phyloP scores from a whole-genome alignment of 2,113 vertebrate genomes.

The Anser cygnoides region DNA sequence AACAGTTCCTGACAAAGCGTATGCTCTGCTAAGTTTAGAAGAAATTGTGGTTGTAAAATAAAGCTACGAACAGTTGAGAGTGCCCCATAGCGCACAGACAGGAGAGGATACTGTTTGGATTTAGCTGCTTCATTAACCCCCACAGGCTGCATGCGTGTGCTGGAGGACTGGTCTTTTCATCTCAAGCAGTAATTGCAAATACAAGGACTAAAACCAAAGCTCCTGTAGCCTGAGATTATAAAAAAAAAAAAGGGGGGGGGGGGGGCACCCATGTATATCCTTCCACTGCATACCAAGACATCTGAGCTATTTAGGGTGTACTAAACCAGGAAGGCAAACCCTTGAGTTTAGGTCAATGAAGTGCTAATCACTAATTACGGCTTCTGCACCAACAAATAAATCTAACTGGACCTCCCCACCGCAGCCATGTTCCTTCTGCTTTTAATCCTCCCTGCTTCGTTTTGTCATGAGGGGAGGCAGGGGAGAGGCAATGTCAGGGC shows the following conservation, averaged over 20 bases:
- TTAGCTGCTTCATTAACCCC: not conserved
- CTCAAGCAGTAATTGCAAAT: not conserved
- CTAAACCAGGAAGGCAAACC: not conserved
- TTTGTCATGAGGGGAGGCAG: not conserved
- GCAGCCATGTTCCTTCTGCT: not conserved
- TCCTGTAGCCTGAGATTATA: not conserved
- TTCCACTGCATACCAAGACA: not conserved
- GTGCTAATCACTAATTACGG: not conserved
- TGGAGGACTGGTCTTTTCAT: not conserved
- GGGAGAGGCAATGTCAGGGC: not conserved
- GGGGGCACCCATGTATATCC: too few species aligned
- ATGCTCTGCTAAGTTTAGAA: slow-evolving; percentile 65
- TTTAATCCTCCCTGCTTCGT: not conserved
- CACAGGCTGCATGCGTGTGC: accelerated
- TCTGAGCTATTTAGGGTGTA: not conserved
- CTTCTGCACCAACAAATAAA: not conserved
- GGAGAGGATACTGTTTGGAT: slow-evolving; percentile 19
- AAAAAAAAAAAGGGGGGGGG: not conserved
- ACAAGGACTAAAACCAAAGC: not conserved
- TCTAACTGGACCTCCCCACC: not conserved
- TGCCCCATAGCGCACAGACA: not conserved
- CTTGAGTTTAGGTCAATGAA: not conserved
- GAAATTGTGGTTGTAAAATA: slow-evolving; percentile 47
- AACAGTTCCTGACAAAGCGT: slow-evolving; percentile 52
- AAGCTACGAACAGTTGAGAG: not conserved